A percentile compares a stretch with the other conserved stretches of the same genome.
phyloP scores from a whole-genome alignment of 2,797 vertebrate genomes.

The Chanos chanos region DNA sequence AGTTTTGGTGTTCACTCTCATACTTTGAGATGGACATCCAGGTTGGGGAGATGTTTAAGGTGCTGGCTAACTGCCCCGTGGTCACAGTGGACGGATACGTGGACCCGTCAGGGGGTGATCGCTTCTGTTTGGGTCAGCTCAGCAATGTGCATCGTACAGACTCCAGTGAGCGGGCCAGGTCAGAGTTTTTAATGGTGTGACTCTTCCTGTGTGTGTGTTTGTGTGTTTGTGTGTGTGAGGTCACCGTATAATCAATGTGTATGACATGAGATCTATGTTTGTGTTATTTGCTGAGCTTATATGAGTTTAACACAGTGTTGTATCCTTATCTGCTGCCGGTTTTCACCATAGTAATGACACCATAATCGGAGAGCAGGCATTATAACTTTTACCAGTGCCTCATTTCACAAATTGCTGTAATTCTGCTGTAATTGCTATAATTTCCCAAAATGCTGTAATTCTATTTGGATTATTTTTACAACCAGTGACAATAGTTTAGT shows the following conservation, averaged over 20 bases:
- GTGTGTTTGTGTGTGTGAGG: background rate
- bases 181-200: conserved; percentile 17
- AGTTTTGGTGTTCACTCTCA: conserved; percentile 64
- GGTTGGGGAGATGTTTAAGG: conserved; percentile 62
- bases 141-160: conserved; percentile 61
- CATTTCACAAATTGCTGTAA: no score
- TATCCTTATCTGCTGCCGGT: no score
- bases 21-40: conserved; percentile 65
- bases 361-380: no score
- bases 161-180: conserved; percentile 58
- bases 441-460: no score
- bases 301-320: no score
- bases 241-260: background rate
- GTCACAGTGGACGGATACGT: conserved; percentile 63
- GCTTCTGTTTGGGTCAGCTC: conserved; percentile 61
- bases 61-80: conserved; percentile 56
- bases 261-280: no score
- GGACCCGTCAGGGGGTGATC: conserved; percentile 59
- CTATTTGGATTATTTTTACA: no score
- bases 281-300: no score
- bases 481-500: no score
- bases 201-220: background rate
- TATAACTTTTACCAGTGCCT: no score
- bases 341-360: no score
- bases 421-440: no score